Percentiles rank a stretch among this genome's conserved stretches.
Conservation (phyloP, 37 sponge, comb jelly and placozoan genomes). For the Aplysina aerophoba region DNA sequence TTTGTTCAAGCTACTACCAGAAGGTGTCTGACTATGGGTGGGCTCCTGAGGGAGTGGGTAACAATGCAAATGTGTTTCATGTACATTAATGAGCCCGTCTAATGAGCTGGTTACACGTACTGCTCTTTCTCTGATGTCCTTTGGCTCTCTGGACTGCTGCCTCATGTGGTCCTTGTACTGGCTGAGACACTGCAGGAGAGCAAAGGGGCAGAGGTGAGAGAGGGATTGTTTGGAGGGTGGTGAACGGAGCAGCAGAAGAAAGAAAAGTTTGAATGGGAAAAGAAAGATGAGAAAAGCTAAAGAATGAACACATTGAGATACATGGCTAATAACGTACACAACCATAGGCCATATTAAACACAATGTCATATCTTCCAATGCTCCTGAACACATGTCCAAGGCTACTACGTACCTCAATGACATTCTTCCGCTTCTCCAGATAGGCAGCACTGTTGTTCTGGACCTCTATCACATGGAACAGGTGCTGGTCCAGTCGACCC, state of each 20-base stretch:
- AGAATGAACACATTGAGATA: not conserved
- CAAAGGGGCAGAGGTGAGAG: not conserved
- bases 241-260: no score
- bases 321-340: not conserved
- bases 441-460: slow-evolving; percentile 53
- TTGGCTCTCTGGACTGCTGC: slow-evolving; percentile 11
- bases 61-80: not conserved
- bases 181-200: not conserved
- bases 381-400: no score
- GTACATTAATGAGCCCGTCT: not conserved
- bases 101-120: not conserved
- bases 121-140: not conserved
- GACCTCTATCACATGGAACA: slow-evolving; percentile 73
- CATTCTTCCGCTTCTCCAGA: slow-evolving; percentile 56
- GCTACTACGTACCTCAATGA: slow-evolving; percentile 63
- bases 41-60: not conserved
- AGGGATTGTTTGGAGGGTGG: no score
- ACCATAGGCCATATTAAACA: no score
- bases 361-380: no score
- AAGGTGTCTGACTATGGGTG: not conserved
- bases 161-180: slow-evolving; percentile 30
- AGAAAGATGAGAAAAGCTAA: not conserved
- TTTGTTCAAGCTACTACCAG: not conserved
- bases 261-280: no score
- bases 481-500: slow-evolving; percentile 56